Evolutionary conservation across 1,140 invertebrate genomes (phyloP).

Genomic region (Meloidogyne hapla): DNA sequence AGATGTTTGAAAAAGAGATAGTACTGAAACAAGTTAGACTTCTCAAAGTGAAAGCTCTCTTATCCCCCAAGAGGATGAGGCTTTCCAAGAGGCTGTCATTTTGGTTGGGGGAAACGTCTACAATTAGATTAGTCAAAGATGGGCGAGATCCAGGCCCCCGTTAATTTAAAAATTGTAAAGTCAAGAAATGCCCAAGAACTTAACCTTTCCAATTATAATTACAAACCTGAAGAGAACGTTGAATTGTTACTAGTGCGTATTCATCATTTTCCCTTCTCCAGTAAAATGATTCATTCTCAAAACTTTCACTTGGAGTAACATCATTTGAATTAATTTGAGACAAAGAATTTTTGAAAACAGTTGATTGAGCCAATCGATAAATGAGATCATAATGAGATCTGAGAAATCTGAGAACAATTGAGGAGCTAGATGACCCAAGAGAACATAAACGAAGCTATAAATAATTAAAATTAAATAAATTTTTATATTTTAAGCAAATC

Average conservation of each 20-base stretch:
- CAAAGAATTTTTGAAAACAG: slow-evolving; percentile 18
- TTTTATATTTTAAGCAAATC: not conserved
- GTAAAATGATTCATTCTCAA: not conserved
- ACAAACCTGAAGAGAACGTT: slow-evolving; percentile 12
- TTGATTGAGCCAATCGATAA: slow-evolving; percentile 28
- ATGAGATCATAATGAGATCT: slow-evolving; percentile 42
- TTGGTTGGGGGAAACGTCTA: no score
- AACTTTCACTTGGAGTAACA: not conserved
- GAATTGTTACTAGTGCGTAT: not conserved
- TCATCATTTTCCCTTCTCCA: slow-evolving; percentile 10
- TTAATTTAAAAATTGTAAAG: no score
- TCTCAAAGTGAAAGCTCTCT: no score
- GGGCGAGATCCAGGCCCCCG: no score
- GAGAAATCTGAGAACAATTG: slow-evolving; percentile 36
- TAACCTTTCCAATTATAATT: not conserved
- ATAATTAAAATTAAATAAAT: not conserved
- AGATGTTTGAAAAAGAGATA: not conserved
- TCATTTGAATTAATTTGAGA: not conserved
- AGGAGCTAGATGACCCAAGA: slow-evolving; percentile 25
- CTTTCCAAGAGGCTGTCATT: no score
- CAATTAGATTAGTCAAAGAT: no score
- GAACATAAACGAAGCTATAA: slow-evolving; percentile 35
- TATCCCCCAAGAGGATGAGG: no score
- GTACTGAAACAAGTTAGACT: no score
- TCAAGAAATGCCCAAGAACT: no score